Percentiles rank a stretch among this genome's conserved stretches.
phyloP scores from a whole-genome alignment of 2,888 invertebrate species.

The Phaonia tiefii region DNA sequence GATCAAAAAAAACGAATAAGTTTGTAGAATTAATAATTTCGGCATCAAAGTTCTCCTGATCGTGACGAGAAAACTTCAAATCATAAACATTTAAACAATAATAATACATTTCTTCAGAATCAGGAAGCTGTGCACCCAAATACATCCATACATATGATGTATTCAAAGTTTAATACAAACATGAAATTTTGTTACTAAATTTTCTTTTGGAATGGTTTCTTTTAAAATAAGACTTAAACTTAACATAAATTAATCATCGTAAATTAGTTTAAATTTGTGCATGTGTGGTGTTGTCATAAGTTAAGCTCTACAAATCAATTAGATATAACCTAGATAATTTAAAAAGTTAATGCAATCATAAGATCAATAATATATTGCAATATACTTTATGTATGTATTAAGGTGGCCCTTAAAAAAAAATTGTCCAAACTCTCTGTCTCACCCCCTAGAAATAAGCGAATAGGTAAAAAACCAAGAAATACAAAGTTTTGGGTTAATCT shows the following conservation, averaged over 20 bases:
- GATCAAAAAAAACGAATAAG: neutral
- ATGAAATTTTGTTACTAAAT: neutral
- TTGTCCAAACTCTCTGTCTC: too few relatives aligned
- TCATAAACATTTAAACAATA: neutral
- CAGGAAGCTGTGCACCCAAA: too few relatives aligned
- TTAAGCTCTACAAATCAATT: conserved; percentile 8
- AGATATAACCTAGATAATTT: conserved; percentile 37
- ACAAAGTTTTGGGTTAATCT: too few relatives aligned
- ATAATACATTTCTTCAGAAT: neutral
- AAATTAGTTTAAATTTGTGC: conserved; percentile 28
- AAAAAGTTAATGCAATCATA: conserved; percentile 39
- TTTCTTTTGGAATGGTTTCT: conserved; percentile 3
- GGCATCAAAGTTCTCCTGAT: too few relatives aligned
- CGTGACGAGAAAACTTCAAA: too few relatives aligned
- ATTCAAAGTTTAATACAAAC: neutral
- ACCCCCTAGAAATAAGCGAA: too few relatives aligned
- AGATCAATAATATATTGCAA: conserved; percentile 42
- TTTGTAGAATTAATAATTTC: too few relatives aligned
- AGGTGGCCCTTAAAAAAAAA: too few relatives aligned
- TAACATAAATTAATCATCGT: neutral
- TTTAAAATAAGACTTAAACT: neutral
- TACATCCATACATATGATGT: too few relatives aligned
- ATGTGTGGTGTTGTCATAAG: conserved; percentile 15
- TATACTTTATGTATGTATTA: conserved; percentile 20
- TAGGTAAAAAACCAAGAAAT: too few relatives aligned